Base-by-base conservation (phyloP, 2,888 invertebrate genomes). In the Sarcophaga variegata region DNA sequence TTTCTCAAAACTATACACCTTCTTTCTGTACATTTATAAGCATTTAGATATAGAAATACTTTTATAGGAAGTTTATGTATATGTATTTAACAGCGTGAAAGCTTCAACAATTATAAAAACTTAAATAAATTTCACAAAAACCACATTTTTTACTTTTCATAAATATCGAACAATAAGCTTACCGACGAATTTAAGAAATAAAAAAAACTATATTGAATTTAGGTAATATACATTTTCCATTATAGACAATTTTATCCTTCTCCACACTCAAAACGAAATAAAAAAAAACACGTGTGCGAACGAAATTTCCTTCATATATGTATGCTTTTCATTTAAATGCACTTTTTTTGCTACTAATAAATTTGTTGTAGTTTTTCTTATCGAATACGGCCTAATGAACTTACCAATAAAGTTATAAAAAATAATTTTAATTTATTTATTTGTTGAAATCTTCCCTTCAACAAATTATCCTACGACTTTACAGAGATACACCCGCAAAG, bases 401-500 rank as follows among this genome's bases (percentile, higher is more conserved):
- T 81, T 81, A 85, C 85, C 85, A 74, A 85, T 59, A 49, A 78
- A 69, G 47, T 49, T 67, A 54, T 14, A 14, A 54, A 49, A 69
- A 64, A 75, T 17, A 78, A 70, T 63, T 78, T 62, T 25, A 64
- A 79, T 63, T 45, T 45, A 45, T 25, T 45, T 60, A 83, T 47
- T 59, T 77, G 72, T 75, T 60, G 62, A 71, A 77, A 60, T 45
- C 74, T 85, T 77, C 14, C 67, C 37, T 59, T 74, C 72, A 59
- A 74, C 59, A 70, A 72, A 77, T 74, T 81, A 10, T 37, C 37
- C n/a, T 59, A 47, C 74, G 81, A 85, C 85, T 81, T 81, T 20
- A 78, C 74, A 66, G 74, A 74, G 59, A 78, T 85, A 81, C 85
- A 81, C 85, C 81, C 81, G 81, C 69, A 74, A 59, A 85, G 78